A percentile compares a stretch with the other conserved stretches of the same genome.
phyloP scores from a whole-genome alignment of 2,113 vertebrate genomes.

The Apodemus speciosus region DNA sequence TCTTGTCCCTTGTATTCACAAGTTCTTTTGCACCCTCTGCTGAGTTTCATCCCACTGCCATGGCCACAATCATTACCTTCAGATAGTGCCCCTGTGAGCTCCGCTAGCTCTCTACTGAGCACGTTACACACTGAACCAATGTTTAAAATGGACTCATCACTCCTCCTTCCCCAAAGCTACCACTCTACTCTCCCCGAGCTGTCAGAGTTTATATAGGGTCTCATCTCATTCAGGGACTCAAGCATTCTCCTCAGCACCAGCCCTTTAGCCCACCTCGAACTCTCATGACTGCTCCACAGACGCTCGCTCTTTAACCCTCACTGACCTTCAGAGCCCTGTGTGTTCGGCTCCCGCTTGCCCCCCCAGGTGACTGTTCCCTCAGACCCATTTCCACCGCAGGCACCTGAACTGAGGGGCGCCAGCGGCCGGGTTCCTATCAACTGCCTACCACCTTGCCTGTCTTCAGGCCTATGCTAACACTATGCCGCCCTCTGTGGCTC shows the following conservation, averaged over 20 bases:
- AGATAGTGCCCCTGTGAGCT: background rate
- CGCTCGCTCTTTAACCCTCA: background rate
- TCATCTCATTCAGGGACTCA: background rate
- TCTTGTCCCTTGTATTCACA: background rate
- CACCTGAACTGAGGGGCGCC: background rate
- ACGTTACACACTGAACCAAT: background rate
- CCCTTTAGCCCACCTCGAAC: background rate
- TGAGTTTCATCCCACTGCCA: background rate
- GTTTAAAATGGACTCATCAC: background rate
- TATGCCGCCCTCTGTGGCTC: no score
- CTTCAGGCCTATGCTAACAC: background rate
- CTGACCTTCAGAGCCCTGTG: background rate
- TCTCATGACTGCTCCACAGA: background rate
- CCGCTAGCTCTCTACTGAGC: background rate
- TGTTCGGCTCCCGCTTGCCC: background rate
- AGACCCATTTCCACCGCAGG: no score
- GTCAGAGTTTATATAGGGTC: background rate
- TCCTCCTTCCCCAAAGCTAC: background rate
- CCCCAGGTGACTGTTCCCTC: background rate
- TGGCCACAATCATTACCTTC: background rate
- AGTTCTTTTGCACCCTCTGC: background rate
- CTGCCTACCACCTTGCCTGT: background rate
- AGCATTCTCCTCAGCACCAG: background rate
- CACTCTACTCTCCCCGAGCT: background rate
- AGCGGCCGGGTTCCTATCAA: background rate